Percentiles rank a stretch among this genome's conserved stretches.
These are phyloP conservation scores for Chrysolina haemoptera DNA, from an alignment of 2,888 invertebrate genomes.

Conservation along the genomic window DNA sequence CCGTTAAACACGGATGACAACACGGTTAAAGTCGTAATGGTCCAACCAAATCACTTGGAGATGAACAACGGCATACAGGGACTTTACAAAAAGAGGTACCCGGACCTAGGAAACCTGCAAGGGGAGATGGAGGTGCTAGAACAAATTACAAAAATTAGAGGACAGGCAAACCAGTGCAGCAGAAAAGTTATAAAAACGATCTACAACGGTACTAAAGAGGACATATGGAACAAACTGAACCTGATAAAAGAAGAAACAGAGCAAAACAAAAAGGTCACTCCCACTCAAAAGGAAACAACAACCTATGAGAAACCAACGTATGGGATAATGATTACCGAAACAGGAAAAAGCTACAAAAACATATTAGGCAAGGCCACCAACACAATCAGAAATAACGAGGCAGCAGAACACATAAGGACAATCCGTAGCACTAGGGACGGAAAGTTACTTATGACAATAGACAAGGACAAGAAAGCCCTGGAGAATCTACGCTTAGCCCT, in stretches of 20 bases:
- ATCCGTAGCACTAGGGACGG: too few species aligned
- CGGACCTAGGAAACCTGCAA: neutral
- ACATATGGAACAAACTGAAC: neutral
- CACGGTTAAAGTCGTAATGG: too few species aligned
- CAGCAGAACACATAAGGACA: neutral
- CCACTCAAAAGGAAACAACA: neutral
- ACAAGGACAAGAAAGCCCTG: too few species aligned
- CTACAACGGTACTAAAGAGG: neutral
- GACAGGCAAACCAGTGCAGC: neutral
- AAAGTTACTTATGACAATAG: too few species aligned
- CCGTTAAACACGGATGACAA: too few species aligned
- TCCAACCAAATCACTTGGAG: neutral
- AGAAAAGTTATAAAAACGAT: neutral
- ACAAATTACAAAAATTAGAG: neutral
- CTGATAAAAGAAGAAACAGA: neutral
- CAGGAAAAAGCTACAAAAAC: neutral
- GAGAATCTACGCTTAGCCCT: too few species aligned
- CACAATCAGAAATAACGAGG: neutral
- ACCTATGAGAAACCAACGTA: neutral
- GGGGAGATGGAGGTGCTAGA: neutral
- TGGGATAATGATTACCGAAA: neutral
- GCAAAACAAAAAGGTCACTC: neutral
- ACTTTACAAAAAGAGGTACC: neutral
- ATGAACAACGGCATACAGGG: neutral
- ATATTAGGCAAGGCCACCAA: neutral